Evolutionary conservation across 2,113 vertebrate species (phyloP), one percentile per base, ranked within the genome.

Genomic region (Eidolon helvum): DNA sequence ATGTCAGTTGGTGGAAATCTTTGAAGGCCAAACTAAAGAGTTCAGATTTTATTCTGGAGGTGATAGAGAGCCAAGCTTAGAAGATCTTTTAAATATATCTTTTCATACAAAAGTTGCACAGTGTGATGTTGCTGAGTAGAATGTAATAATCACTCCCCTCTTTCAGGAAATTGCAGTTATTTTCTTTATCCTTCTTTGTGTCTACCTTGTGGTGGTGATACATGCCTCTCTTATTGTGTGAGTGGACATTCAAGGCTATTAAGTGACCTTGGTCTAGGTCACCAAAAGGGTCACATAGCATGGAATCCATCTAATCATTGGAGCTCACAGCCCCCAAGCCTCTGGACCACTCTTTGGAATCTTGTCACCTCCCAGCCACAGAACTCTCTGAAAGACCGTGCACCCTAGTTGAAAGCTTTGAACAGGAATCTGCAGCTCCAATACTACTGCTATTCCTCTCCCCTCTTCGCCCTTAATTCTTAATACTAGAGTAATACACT

Each of bases 1-100:
- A n/a, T 57, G 48, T 38, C 82, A 80, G 53, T 30, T 59, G 8
- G 33, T 80, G 8, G 55, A 35, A 21, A 38, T 79, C 68, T 66
- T 90, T 30, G 15, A 61, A 91, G 77, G 19, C 71, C 33, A 78
- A 63, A 84, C 61, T 66, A 10, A 85, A 55, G 48, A 53, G 48
- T 59, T 75, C 18, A 26, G 16, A 12, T 69, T 92, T 97, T 91
- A 71, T 94, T 86, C 43, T 89, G 35, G 33, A 85, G 93, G 59
- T 61, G n/a, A 9, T 43, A 11, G 35, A 93, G 7, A 18, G 55
- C 53, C 45, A n/a, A 40, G 50, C 61, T 63, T 65, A 35, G 40
- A n/a, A 92, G 50, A 24, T 28, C 45, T 82, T 57, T 79, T 59
- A 43, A 59, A 59, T 63, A 4, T 16, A 12, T 28, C 75, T 75